A percentile compares a stretch with the other conserved stretches of the same genome.
These are phyloP conservation scores for Lithosia quadra DNA, from an alignment of 2,888 invertebrate species.

Conservation along the genomic window DNA sequence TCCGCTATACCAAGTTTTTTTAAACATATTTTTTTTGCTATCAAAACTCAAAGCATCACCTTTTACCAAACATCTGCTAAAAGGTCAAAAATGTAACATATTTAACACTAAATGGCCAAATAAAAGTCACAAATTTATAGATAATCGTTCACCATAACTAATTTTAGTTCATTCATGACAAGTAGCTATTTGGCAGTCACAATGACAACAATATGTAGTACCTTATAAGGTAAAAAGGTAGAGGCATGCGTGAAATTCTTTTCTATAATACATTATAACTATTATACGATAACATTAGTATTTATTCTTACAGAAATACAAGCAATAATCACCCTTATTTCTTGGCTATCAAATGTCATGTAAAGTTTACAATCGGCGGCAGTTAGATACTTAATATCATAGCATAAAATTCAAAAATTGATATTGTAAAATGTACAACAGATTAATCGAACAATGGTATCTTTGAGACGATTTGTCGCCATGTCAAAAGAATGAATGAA, in stretches of 20 bases:
- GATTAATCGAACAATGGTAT: conserved; percentile 50
- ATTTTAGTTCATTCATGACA: conserved; percentile 69
- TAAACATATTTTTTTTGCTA: conserved; percentile 21
- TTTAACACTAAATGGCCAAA: conserved; percentile 58
- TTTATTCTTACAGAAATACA: conserved; percentile 55
- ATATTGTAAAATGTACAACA: conserved; percentile 15
- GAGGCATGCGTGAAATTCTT: conserved; percentile 81
- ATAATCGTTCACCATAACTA: conserved; percentile 77
- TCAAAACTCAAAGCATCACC: conserved; percentile 36
- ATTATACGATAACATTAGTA: conserved; percentile 73
- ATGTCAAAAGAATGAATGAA: conserved; percentile 72
- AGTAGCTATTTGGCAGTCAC: conserved; percentile 63
- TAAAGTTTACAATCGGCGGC: conserved; percentile 10
- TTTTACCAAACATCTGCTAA: conserved; percentile 51
- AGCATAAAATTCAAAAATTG: conserved; percentile 31
- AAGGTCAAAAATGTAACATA: conserved; percentile 42
- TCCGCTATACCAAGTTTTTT: conserved; percentile 3
- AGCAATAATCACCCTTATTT: conserved; percentile 35
- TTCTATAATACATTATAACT: conserved; percentile 71
- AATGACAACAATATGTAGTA: conserved; percentile 70
- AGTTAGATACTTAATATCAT: conserved; percentile 16
- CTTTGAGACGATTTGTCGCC: conserved; percentile 79
- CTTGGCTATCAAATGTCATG: background rate
- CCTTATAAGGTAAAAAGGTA: conserved; percentile 62
- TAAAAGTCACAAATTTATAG: conserved; percentile 59